Conservation (phyloP, 1,140 invertebrate genomes). For the Listronotus bonariensis region DNA sequence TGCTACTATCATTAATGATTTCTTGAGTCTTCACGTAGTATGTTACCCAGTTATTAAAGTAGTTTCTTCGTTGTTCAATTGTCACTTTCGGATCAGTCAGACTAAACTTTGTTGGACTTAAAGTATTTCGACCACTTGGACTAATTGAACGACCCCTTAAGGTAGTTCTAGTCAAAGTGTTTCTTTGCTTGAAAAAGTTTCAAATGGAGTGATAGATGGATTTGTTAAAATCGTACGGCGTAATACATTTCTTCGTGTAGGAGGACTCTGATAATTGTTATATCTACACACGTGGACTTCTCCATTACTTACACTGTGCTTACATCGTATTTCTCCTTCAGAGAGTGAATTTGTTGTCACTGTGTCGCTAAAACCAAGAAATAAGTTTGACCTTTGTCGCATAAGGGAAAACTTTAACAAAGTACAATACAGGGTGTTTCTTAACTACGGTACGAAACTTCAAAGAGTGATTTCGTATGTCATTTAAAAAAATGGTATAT, state of each 20-base stretch:
- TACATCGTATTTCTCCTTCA: conserved; percentile 48
- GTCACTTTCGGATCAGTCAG: conserved; percentile 21
- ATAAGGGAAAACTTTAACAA: too few relatives aligned
- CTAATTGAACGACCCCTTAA: too few relatives aligned
- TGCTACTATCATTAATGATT: conserved; percentile 18
- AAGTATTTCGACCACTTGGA: background rate
- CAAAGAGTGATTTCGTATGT: too few relatives aligned
- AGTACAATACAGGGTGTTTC: too few relatives aligned
- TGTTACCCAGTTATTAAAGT: conserved; percentile 46
- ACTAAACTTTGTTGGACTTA: conserved; percentile 21
- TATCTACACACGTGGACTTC: conserved; percentile 40
- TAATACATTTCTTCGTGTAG: conserved; percentile 18
- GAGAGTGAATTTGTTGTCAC: conserved; percentile 39
- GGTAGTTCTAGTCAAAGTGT: too few relatives aligned
- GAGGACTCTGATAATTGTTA: conserved; percentile 8
- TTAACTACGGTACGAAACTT: too few relatives aligned
- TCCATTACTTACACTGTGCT: conserved; percentile 46
- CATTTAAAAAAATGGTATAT: too few relatives aligned
- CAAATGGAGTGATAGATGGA: background rate
- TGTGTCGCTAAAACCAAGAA: conserved; percentile 27
- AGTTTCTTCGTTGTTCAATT: conserved; percentile 32
- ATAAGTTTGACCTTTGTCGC: too few relatives aligned
- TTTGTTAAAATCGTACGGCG: conserved; percentile 1
- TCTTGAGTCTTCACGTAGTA: conserved; percentile 42
- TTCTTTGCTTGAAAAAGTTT: conserved; percentile 16